Base-by-base conservation (phyloP, 2,888 invertebrate genomes). In the Cheilosia vulpina region DNA sequence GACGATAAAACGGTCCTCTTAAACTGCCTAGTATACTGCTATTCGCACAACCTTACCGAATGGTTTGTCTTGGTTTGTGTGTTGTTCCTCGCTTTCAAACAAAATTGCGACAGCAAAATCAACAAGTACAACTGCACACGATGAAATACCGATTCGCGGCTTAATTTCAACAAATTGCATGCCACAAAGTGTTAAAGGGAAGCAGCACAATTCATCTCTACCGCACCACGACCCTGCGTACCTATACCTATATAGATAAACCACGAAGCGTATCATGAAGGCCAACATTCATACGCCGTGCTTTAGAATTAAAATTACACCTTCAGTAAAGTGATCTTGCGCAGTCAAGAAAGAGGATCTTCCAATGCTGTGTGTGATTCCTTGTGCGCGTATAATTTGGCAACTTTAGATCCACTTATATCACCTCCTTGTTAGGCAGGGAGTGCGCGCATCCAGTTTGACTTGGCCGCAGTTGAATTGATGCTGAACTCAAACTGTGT, bases 101-200 rank as follows among this genome's bases (percentile, higher is more conserved):
- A 45, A 17, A 43, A 7, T 7, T 7, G 7, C 17, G n/a, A 9
- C 7, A 11, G 9, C 47, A 47, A 7, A 47, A 17, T 80, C 55
- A 31, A 75, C 58, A 84, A 80, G 84, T 84, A 11, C 41, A 75
- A 41, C 4, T 45, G 58, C 41, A 53, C 84, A 84, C 80, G 84
- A 84, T 85, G 47, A 81, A 72, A 81, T 85, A 77, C 75, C 81
- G 66, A 81, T 81, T 81, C 68, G 24, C 38, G 76, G 80, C 85
- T 90, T 91, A 91, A 92, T 91, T 91, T 91, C 90, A 90, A 88
- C 90, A 91, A 92, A 91, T 92, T 91, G 91, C 91, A 90, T 90
- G 90, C 91, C 92, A 90, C 91, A 91, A 91, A 89, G 92, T 91
- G 92, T 91, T 91, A 91, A 91, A 90, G 90, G 90, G 90, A 91